phyloP scores from a whole-genome alignment of 2,113 vertebrate genomes.

The Mixornis gularis region DNA sequence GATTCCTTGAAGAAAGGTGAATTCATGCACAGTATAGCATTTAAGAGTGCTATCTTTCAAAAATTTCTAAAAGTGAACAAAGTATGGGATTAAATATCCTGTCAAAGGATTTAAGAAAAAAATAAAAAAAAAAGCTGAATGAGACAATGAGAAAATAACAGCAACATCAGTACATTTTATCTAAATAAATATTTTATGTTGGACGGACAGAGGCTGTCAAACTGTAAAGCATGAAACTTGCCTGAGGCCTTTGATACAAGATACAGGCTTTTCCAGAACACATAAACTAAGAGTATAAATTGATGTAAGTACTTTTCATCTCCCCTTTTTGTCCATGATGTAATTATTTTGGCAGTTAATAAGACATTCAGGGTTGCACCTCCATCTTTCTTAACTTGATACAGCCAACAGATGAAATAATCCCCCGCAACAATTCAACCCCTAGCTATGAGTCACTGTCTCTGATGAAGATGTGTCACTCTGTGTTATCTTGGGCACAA shows the following conservation, averaged over 20 bases:
- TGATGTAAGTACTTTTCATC: slow-evolving; percentile 26
- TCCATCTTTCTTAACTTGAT: slow-evolving; percentile 11
- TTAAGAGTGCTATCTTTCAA: not conserved
- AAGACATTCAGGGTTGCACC: not conserved
- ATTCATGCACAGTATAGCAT: not conserved
- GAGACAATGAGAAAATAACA: not conserved
- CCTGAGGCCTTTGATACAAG: not conserved
- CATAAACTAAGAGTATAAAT: not conserved
- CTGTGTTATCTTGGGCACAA: not conserved
- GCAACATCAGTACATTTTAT: not conserved
- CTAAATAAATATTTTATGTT: not conserved
- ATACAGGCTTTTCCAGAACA: not conserved
- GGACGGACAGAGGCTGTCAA: not conserved
- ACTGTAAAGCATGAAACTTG: not conserved
- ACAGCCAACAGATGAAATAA: slow-evolving; percentile 15
- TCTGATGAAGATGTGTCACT: slow-evolving; percentile 23
- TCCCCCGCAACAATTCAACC: not conserved
- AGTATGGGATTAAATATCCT: not conserved
- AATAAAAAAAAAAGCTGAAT: not conserved
- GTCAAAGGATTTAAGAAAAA: not conserved
- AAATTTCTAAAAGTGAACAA: not conserved
- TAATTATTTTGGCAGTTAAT: slow-evolving; percentile 44
- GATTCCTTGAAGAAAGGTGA: not conserved
- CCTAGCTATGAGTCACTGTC: slow-evolving; percentile 6
- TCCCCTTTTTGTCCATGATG: slow-evolving; percentile 1